Evolutionary conservation across 2,888 invertebrate species (phyloP), one percentile per base, ranked within the genome.

Genomic region (Metallyticus violacea): DNA sequence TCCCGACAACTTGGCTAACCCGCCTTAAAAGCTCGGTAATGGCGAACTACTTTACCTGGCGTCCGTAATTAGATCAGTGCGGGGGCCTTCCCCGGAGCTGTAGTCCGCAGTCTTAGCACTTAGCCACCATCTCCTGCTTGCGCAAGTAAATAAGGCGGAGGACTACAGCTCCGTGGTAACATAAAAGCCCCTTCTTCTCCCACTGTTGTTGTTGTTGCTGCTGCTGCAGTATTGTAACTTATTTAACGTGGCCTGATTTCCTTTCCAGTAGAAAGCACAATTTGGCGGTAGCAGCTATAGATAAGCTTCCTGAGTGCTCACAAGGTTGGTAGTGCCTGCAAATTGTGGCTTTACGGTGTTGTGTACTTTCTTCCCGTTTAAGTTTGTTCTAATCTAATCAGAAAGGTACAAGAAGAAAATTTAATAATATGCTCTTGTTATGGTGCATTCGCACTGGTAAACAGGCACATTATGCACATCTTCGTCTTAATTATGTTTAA

Each of bases 31-130:
- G 86, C 86, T 30, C 40, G 78, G 86, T 77, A 81, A 77, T 81
- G 81, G 81, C 28, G 77, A 62, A 86, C 86, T 86, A 86, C 86
- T 86, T 86, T 81, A 86, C 86, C 86, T 86, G 86, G 79, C 85
- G 85, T 77, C 40, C 78, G 28, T 85, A 85, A 85, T 85, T 85
- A 85, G 85, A 85, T 85, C 85, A 85, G 79, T 62, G 79, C 15
- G 79, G 62, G 62, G 26, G 78, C n/a, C n/a, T 85, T 79, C 26
- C 78, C 29, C n/a, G n/a, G n/a, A n/a, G n/a, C n/a, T n/a, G n/a
- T n/a, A n/a, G n/a, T 22, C 80, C 62, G 81, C 79, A 78, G 86
- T 82, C 83, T 83, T 79, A 79, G 86, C 86, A 83, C 86, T 86
- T 79, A 83, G 82, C 77, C 86, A 26, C n/a, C 77, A 76, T 84